These are phyloP conservation scores for Eublepharis macularius DNA, from an alignment of 2,113 vertebrate genomes.

Conservation along the genomic window DNA sequence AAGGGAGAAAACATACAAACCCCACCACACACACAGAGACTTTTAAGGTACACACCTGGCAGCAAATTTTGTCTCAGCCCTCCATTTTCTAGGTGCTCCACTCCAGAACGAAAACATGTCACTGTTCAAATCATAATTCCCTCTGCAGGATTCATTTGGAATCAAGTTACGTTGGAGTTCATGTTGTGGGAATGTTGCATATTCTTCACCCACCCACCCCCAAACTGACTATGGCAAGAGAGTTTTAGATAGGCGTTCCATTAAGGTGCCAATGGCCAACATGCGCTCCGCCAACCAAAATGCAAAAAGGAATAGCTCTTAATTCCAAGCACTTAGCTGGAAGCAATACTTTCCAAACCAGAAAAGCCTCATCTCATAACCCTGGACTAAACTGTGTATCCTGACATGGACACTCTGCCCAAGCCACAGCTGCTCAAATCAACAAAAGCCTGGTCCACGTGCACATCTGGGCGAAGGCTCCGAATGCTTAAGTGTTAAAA, in stretches of 20 bases:
- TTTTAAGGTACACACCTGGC: constrained; percentile 51
- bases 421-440: background rate
- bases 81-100: constrained; percentile 46
- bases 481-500: too few relatives aligned
- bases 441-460: too few relatives aligned
- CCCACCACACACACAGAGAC: background rate
- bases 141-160: constrained; percentile 52
- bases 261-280: constrained; percentile 37
- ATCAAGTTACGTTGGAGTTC: constrained; percentile 56
- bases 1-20: background rate
- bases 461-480: too few relatives aligned
- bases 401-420: background rate
- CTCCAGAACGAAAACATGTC: constrained; percentile 40
- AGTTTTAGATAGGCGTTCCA: constrained; percentile 32
- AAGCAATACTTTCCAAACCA: constrained; percentile 15
- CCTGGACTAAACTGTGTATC: too few relatives aligned
- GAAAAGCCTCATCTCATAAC: background rate
- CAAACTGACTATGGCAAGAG: background rate
- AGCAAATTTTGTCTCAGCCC: constrained; percentile 32
- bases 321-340: constrained; percentile 20
- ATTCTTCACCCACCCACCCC: background rate
- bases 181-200: background rate
- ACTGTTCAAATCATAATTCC: constrained; percentile 41
- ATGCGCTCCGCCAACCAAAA: constrained; percentile 38
- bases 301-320: constrained; percentile 32